phyloP scores from a whole-genome alignment of 2,113 vertebrate genomes.

The Lipotes vexillifer region DNA sequence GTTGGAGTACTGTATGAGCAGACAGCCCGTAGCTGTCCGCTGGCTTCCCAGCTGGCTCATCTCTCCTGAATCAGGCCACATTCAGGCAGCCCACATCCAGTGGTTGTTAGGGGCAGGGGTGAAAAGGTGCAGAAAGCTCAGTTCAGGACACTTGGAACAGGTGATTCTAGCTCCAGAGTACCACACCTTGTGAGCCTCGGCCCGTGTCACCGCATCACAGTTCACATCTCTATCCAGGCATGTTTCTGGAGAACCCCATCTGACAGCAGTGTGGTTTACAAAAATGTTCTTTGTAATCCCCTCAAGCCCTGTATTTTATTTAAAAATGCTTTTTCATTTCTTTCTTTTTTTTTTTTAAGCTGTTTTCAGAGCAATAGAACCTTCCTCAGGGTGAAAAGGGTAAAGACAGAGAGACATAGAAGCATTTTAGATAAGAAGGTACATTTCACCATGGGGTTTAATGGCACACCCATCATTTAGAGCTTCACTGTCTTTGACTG shows the following conservation, averaged over 20 bases:
- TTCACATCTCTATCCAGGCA: background rate
- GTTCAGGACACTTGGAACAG: background rate
- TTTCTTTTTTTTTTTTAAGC: background rate
- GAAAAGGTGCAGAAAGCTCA: background rate
- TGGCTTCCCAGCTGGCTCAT: background rate
- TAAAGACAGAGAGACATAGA: background rate
- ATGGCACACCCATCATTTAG: background rate
- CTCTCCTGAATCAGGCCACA: background rate
- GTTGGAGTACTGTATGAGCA: background rate
- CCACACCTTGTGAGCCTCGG: background rate
- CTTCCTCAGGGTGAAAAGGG: background rate
- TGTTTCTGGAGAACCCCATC: background rate
- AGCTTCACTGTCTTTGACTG: background rate
- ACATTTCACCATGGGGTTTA: background rate
- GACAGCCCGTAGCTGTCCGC: background rate
- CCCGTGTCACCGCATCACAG: fast-evolving
- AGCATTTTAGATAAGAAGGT: background rate
- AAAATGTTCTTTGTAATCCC: background rate
- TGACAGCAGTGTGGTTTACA: background rate
- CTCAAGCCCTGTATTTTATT: background rate
- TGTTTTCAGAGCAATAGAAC: background rate
- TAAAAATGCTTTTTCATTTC: background rate
- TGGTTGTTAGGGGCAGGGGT: too few species aligned
- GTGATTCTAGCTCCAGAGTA: background rate
- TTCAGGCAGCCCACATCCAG: background rate